Percentiles rank a stretch among this genome's conserved stretches.
These are phyloP conservation scores for Arctia plantaginis DNA, from an alignment of 2,888 invertebrate species.

Conservation along the genomic window DNA sequence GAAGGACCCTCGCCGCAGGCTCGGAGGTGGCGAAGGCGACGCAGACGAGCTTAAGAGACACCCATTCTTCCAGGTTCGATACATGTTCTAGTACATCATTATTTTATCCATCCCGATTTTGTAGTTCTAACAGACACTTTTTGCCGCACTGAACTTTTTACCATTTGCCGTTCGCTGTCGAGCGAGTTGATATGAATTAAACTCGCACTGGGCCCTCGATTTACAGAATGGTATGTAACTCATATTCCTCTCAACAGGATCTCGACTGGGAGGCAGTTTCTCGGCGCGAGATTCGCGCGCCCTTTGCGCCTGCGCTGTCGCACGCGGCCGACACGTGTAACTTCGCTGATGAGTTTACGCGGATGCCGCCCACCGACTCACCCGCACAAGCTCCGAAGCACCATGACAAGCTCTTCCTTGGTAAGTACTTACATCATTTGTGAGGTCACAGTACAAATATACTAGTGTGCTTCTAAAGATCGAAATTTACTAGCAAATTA, in stretches of 20 bases:
- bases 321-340: slow-evolving; percentile 97
- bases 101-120: background rate
- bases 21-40: slow-evolving; percentile 94
- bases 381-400: slow-evolving; percentile 95
- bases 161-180: too few species aligned
- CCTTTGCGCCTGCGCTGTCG: slow-evolving; percentile 95
- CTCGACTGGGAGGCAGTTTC: slow-evolving; percentile 95
- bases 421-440: slow-evolving; percentile 69
- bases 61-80: slow-evolving; percentile 92
- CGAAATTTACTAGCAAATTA: background rate
- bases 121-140: too few species aligned
- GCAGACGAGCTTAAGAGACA: slow-evolving; percentile 96
- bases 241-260: background rate
- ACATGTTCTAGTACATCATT: background rate
- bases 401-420: slow-evolving; percentile 94
- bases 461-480: background rate
- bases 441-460: background rate
- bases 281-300: slow-evolving; percentile 92
- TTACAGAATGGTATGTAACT: background rate
- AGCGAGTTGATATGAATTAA: too few species aligned
- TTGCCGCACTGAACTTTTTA: too few species aligned
- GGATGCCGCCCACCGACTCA: slow-evolving; percentile 96
- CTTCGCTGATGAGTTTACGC: slow-evolving; percentile 98
- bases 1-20: slow-evolving; percentile 95
- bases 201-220: background rate